Evolutionary conservation across 2,113 vertebrate species (phyloP), one percentile per base, ranked within the genome.

Genomic region (Caracal caracal): DNA sequence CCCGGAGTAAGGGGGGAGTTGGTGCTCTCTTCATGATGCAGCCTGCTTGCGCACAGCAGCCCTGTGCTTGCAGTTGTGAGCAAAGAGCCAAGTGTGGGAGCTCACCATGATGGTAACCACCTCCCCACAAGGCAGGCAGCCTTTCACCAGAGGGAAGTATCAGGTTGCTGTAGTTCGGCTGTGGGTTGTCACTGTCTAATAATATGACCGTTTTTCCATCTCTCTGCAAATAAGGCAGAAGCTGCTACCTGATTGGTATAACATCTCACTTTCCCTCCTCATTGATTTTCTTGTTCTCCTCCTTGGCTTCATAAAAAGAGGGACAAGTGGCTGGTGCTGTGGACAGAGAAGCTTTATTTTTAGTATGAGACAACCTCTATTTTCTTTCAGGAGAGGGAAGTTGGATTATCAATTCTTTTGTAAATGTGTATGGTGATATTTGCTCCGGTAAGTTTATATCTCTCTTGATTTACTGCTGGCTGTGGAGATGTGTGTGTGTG

Each of bases 391-490:
- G 98, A 98, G 98, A 97, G 97, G 88, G 98, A 98, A 99, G 97
- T 99, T 99, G 99, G 99, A 99, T 98, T 99, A 98, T 98, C 98
- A 98, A 98, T 98, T 98, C 95, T 98, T 98, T 99, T 99, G 99
- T 99, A 99, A 99, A 99, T 99, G 99, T 99, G 99, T 99, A 99
- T 99, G 99, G 99, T 99, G 98, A 99, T 99, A 99, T 99, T 99
- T 98, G 99, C 99, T 98, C 99, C 99, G 99, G 99, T 99, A 99
- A 99, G 99, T 99, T 98, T 71, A 53, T 96, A 43, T 98, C 71
- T 96, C 86, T 93, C 35, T 68, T 98, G 95, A 90, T 98, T 97
- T 98, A 93, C 94, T 1, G 91, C 83, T 97, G 61, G 88, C 92
- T 94, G 33, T 97, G 80, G 28, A 37, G 53, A 1, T 89, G 17